phyloP scores from a whole-genome alignment of 2,797 vertebrate species.

The Salmo trutta region DNA sequence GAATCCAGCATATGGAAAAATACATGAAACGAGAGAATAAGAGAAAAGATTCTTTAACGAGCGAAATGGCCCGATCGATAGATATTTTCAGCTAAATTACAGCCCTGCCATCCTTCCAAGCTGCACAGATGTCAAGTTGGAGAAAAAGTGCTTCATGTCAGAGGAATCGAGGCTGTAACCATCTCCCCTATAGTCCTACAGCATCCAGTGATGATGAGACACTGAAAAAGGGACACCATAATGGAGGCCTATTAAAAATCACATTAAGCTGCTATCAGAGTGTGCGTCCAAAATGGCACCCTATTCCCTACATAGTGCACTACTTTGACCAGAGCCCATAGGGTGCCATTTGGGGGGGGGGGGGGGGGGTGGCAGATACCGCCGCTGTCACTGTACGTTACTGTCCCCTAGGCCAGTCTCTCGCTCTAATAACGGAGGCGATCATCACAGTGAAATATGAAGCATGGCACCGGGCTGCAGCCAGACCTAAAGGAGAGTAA shows the following conservation, averaged over 20 bases:
- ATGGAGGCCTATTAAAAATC: slow-evolving; percentile 36
- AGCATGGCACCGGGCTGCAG: slow-evolving; percentile 5
- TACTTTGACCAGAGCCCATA: neutral
- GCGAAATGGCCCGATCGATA: slow-evolving; percentile 34
- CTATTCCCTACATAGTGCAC: neutral
- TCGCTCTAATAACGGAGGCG: slow-evolving; percentile 22
- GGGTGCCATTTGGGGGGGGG: neutral
- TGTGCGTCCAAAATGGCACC: neutral
- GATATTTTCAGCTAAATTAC: slow-evolving; percentile 35
- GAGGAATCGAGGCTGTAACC: neutral
- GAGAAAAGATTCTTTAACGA: slow-evolving; percentile 41
- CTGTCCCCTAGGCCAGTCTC: slow-evolving; percentile 20
- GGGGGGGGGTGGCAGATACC: neutral
- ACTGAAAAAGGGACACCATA: slow-evolving; percentile 31
- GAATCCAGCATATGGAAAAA: slow-evolving; percentile 12
- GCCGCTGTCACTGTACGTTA: slow-evolving; percentile 12
- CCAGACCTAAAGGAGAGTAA: slow-evolving; percentile 17
- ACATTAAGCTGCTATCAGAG: neutral
- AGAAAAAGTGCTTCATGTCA: slow-evolving; percentile 9
- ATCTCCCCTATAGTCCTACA: neutral
- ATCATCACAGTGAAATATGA: slow-evolving; percentile 18
- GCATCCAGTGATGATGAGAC: slow-evolving; percentile 7
- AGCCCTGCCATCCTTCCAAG: slow-evolving; percentile 10
- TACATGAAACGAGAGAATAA: slow-evolving; percentile 24
- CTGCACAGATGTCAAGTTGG: slow-evolving; percentile 15